Evolutionary conservation across 1,140 invertebrate species (phyloP).

Genomic region (Lepidostoma basale): DNA sequence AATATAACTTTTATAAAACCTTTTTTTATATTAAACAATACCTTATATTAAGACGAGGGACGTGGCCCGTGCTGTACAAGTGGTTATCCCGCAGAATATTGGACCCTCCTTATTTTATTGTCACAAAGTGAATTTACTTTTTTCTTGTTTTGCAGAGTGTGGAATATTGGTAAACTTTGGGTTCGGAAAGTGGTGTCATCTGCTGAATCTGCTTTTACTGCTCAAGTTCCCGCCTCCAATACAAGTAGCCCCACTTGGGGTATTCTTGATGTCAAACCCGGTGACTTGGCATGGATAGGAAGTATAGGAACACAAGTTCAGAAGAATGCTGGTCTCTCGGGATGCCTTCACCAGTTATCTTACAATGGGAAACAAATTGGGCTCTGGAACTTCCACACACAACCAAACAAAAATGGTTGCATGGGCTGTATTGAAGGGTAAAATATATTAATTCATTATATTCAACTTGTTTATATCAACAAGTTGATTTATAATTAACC

Average conservation of each 20-base stretch:
- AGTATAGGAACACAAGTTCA: constrained; percentile 50
- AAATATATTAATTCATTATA: constrained; percentile 37
- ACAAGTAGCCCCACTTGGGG: constrained; percentile 42
- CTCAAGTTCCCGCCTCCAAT: constrained; percentile 46
- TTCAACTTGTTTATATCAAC: constrained; percentile 22
- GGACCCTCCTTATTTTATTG: too few species aligned
- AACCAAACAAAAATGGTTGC: constrained; percentile 68
- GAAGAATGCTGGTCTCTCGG: constrained; percentile 64
- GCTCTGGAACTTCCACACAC: constrained; percentile 81
- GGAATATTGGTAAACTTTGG: constrained; percentile 52
- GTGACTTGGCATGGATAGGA: constrained; percentile 47
- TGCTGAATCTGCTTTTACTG: constrained; percentile 10
- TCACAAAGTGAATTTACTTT: too few species aligned
- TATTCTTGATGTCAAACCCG: constrained; percentile 49
- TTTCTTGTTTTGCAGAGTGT: constrained; percentile 47
- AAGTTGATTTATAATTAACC: constrained; percentile 14
- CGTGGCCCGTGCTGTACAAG: too few species aligned
- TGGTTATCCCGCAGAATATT: too few species aligned
- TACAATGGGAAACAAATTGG: constrained; percentile 81
- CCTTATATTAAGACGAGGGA: too few species aligned
- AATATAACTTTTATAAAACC: too few species aligned
- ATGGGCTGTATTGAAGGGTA: constrained; percentile 77
- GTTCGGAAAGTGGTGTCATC: constrained; percentile 46
- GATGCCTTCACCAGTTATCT: constrained; percentile 78
- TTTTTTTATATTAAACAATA: too few species aligned